Evolutionary conservation across 2,797 vertebrate species (phyloP), one percentile per base, ranked within the genome.

Genomic region (Hirundo rustica): DNA sequence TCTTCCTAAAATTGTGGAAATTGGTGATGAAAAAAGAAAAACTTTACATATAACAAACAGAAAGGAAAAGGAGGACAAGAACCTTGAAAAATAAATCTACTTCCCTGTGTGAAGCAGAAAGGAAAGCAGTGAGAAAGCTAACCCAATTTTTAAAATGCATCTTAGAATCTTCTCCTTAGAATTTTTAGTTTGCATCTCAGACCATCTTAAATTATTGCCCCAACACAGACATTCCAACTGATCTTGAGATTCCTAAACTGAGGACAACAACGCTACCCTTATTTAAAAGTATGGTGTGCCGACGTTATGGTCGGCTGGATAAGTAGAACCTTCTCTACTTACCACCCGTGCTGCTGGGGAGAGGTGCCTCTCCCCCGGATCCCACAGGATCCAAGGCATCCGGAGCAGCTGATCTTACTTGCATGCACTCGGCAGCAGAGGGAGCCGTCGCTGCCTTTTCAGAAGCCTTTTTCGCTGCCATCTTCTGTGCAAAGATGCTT

Each of bases 401-500:
- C 2, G 5, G 34, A 81, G 44, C 34, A 73, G 70, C 16, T 53
- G 78, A 55, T 73, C n/a, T 22, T 40, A 27, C 7, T 27, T 74
- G 83, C 83, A 40, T 0, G 3, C 20, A 76, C 65, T 86, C 74
- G 11, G 88, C 92, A 95, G 77, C 48, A 80, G 90, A 85, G 85
- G 92, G 84, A 86, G 93, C 48, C 50, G 81, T 57, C 47, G 67
- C 47, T 45, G 70, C 68, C 91, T 88, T 91, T 95, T 98, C 98
- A 83, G 97, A 97, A 9, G 97, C 90, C 87, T 97, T 98, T 95
- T 98, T 99, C 32, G 98, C 98, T 95, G 98, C 99, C 96, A 99
- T 98, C 95, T 99, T 99, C 80, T 98, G 98, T 30, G 99, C 99
- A 98, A 99, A 99, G 96, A 99, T 99, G 88, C 99, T 99, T 97